Base-by-base conservation (phyloP, 2,113 vertebrate species). In the Prochilodus magdalenae region DNA sequence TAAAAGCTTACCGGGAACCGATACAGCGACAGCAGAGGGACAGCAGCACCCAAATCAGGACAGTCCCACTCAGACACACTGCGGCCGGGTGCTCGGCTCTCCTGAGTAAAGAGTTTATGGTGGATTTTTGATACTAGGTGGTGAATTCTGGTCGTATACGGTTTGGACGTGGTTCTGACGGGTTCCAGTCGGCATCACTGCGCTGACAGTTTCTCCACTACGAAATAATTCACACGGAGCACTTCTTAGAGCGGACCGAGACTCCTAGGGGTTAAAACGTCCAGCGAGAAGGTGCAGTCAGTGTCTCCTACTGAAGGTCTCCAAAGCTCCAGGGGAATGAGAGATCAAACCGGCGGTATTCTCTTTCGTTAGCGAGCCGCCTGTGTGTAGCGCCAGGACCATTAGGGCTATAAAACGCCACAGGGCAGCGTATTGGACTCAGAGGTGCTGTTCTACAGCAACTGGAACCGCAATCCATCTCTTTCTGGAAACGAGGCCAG, bases 1-100 rank as follows among this genome's bases (percentile, higher is more conserved):
- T 82, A 82, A 82, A 75, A 82, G 80, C 80, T 82, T 75, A 63
- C 29, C 0, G 18, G 55, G 55, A 75, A 33, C 63, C 63, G 57
- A 59, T 82, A 57, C 33, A 49, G 22, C n/a, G n/a, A 16, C 26
- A 1, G 24, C n/a, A 65, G 70, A 47, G 53, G 18, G 22, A 20
- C 30, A 71, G 30, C 14, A 18, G 26, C 59, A 60, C 22, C 33
- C 47, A 47, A 59, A 80, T 63, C 27, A 73, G 40, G 14, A 29
- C 33, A 73, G 47, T 80, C 40, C 40, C 7, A 70, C 40, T 55
- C 12, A n/a, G 26, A 57, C 16, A 51, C 24, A 57, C 2, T 16
- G 49, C 20, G 53, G 18, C 18, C 53, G 10, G 0, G 20, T 57
- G 53, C n/a, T 57, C n/a, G 16, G 5, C 49, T 1, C 49, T 0